Percentiles rank a stretch among this genome's conserved stretches.
Evolutionary conservation across 2,888 invertebrate genomes (phyloP).

Genomic region (Meandrusa payeni): DNA sequence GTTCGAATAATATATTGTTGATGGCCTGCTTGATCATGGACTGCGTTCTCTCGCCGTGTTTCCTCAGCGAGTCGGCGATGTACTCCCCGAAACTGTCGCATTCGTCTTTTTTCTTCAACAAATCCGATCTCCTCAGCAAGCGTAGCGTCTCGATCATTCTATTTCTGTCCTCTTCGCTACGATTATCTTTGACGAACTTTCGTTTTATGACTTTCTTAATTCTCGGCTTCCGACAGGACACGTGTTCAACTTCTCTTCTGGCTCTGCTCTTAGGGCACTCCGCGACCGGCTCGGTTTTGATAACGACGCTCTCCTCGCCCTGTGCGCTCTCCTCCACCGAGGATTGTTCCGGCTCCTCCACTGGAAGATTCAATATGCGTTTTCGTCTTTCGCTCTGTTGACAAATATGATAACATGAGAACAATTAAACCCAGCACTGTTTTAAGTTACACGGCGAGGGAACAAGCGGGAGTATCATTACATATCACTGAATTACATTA

Average conservation of each 20-base stretch:
- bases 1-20: slow-evolving; percentile 69
- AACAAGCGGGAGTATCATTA: too few relatives aligned
- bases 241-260: slow-evolving; percentile 22
- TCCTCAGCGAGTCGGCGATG: slow-evolving; percentile 64
- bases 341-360: slow-evolving; percentile 1
- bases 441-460: too few relatives aligned
- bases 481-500: too few relatives aligned
- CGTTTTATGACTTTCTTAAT: slow-evolving; percentile 33
- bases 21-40: slow-evolving; percentile 73
- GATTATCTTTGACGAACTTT: slow-evolving; percentile 25
- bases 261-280: slow-evolving; percentile 26
- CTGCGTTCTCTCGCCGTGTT: slow-evolving; percentile 65
- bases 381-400: slow-evolving; percentile 18
- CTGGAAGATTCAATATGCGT: slow-evolving; percentile 15
- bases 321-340: slow-evolving; percentile 15
- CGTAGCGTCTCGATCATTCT: slow-evolving; percentile 11
- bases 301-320: slow-evolving; percentile 29
- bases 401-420: too few relatives aligned
- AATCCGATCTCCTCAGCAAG: slow-evolving; percentile 41
- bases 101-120: slow-evolving; percentile 59
- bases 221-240: slow-evolving; percentile 26
- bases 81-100: slow-evolving; percentile 72
- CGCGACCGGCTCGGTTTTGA: slow-evolving; percentile 45
- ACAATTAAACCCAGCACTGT: too few relatives aligned
- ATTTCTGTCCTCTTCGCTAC: slow-evolving; percentile 15